These are phyloP conservation scores for Neodiprion lecontei DNA, from an alignment of 1,140 invertebrate species.

Conservation along the genomic window DNA sequence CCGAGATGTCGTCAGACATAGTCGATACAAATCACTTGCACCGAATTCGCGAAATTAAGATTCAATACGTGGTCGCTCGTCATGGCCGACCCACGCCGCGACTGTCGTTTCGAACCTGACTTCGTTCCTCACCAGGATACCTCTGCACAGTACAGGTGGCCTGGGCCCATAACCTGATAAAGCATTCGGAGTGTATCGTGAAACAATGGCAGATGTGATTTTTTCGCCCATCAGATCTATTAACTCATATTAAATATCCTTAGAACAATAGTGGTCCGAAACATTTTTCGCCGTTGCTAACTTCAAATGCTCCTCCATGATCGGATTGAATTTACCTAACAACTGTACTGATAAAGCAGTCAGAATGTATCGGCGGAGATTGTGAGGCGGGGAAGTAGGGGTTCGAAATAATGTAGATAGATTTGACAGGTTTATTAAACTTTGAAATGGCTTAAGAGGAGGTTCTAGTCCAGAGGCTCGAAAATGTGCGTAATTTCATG, in stretches of 20 bases:
- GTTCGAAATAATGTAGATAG: not conserved
- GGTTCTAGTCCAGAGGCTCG: too few relatives aligned
- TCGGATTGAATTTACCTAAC: constrained; percentile 26
- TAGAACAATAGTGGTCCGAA: constrained; percentile 24
- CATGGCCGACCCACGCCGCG: not conserved
- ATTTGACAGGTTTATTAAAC: not conserved
- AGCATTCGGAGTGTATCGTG: not conserved
- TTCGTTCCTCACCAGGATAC: not conserved
- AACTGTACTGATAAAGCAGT: constrained; percentile 9
- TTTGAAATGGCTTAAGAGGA: not conserved
- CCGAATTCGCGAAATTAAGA: not conserved
- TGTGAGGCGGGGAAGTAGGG: not conserved
- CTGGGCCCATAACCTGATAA: constrained; percentile 4
- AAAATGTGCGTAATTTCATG: too few relatives aligned
- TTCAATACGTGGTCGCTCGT: not conserved
- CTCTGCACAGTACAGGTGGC: not conserved
- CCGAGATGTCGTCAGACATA: constrained; percentile 4
- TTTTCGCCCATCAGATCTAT: constrained; percentile 24
- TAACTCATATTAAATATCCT: constrained; percentile 26
- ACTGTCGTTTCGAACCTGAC: not conserved
- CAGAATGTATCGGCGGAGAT: not conserved
- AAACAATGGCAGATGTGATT: constrained; percentile 18
- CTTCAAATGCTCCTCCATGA: constrained; percentile 24
- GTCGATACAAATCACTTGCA: not conserved
- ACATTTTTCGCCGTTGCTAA: constrained; percentile 13